These are phyloP conservation scores for Crocallis elinguaria DNA, from an alignment of 2,888 invertebrate species.

Conservation along the genomic window DNA sequence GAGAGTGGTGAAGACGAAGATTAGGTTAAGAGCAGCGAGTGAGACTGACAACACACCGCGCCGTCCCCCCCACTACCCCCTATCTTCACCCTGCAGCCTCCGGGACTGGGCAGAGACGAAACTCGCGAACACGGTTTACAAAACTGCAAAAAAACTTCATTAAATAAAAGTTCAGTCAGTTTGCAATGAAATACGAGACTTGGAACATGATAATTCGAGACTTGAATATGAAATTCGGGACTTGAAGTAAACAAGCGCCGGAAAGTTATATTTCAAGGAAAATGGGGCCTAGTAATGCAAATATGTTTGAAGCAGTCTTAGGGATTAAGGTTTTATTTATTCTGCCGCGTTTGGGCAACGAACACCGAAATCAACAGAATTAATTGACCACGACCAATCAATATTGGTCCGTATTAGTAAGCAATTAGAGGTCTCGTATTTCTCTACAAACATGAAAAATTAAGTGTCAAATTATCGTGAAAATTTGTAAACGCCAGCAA, in stretches of 20 bases:
- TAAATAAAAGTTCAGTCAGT: neutral
- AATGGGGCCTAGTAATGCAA: neutral
- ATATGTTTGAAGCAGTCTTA: neutral
- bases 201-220: neutral
- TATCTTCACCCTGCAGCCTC: slow-evolving; percentile 15
- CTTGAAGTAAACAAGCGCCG: neutral
- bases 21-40: slow-evolving; percentile 81
- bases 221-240: neutral
- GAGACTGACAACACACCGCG: slow-evolving; percentile 73
- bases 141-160: neutral
- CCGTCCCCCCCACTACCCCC: slow-evolving; percentile 34
- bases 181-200: neutral
- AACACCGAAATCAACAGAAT: neutral
- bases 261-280: neutral
- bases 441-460: slow-evolving; percentile 2
- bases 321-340: neutral
- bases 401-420: neutral
- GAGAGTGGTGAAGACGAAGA: slow-evolving; percentile 83
- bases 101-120: slow-evolving; percentile 17
- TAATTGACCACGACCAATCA: neutral
- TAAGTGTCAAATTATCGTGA: slow-evolving; percentile 8
- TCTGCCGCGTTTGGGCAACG: neutral
- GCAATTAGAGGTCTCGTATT: neutral
- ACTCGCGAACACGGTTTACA: slow-evolving; percentile 9
- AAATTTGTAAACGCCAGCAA: neutral